Evolutionary conservation across 2,797 vertebrate genomes (phyloP).

Genomic region (Xerus rutilus): DNA sequence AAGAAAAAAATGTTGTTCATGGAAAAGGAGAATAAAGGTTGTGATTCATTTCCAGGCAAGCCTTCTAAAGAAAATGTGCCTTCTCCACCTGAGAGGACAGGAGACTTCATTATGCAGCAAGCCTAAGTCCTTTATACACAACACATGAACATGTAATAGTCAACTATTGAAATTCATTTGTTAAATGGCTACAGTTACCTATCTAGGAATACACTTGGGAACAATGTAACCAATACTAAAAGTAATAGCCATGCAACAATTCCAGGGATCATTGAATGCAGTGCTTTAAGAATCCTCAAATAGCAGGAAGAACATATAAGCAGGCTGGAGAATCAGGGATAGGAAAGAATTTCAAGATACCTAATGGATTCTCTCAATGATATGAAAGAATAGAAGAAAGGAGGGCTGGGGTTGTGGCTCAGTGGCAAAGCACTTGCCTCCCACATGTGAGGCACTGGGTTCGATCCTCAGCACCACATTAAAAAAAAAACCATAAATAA

Average conservation of each 20-base stretch:
- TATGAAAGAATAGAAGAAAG: neutral
- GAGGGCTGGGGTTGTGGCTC: too few species aligned
- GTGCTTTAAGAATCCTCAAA: neutral
- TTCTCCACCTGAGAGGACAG: neutral
- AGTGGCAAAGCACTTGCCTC: too few species aligned
- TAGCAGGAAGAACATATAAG: neutral
- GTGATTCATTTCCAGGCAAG: neutral
- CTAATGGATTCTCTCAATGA: neutral
- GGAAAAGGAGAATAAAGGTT: neutral
- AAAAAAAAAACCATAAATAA: too few species aligned
- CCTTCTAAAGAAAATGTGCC: neutral
- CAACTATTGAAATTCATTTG: neutral
- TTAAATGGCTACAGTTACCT: conserved; percentile 20
- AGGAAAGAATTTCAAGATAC: neutral
- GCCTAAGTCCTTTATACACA: neutral
- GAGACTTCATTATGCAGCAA: neutral
- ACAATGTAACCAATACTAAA: neutral
- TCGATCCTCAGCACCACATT: too few species aligned
- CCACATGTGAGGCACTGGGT: too few species aligned
- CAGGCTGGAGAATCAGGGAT: neutral
- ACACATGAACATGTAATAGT: neutral
- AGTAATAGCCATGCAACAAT: neutral
- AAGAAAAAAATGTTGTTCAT: neutral
- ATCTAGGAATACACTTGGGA: conserved; percentile 3
- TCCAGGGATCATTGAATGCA: neutral